Evolutionary conservation across 2,888 invertebrate genomes (phyloP).

Genomic region (Plemyria rubiginata): DNA sequence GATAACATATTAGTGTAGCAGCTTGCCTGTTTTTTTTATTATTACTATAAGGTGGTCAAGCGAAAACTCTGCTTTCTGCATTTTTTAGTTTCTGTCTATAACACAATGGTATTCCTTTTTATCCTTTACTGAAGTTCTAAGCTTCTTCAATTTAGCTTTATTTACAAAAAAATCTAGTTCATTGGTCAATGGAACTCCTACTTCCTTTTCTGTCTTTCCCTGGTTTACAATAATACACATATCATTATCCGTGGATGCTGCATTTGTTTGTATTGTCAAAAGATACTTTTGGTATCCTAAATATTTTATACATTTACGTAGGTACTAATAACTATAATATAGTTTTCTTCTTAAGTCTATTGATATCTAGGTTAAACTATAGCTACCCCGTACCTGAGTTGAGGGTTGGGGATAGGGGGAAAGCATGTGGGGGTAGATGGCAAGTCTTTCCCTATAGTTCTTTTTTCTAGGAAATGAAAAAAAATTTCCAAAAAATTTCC

Average conservation of each 20-base stretch:
- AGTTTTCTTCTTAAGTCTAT: no score
- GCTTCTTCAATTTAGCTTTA: slow-evolving; percentile 34
- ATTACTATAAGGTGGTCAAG: slow-evolving; percentile 63
- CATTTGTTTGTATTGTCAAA: not conserved
- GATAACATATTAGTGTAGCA: no score
- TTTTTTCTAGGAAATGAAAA: no score
- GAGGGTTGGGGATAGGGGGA: no score
- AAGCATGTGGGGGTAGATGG: no score
- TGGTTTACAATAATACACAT: slow-evolving; percentile 23
- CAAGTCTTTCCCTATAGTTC: no score
- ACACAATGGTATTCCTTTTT: slow-evolving; percentile 47
- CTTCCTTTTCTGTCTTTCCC: slow-evolving; percentile 14
- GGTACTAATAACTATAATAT: no score
- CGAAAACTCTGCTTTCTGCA: slow-evolving; percentile 51
- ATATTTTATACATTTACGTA: no score
- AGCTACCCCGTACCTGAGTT: no score
- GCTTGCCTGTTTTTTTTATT: no score
- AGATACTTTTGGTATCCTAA: not conserved
- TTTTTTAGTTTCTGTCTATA: slow-evolving; percentile 65
- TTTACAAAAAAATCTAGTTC: slow-evolving; percentile 39
- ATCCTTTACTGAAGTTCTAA: slow-evolving; percentile 1
- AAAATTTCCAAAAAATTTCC: no score
- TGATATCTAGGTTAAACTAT: no score
- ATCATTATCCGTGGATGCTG: not conserved
- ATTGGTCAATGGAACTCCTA: slow-evolving; percentile 13